Conservation (phyloP, 1,140 invertebrate genomes). For the Scylla paramamosain region DNA sequence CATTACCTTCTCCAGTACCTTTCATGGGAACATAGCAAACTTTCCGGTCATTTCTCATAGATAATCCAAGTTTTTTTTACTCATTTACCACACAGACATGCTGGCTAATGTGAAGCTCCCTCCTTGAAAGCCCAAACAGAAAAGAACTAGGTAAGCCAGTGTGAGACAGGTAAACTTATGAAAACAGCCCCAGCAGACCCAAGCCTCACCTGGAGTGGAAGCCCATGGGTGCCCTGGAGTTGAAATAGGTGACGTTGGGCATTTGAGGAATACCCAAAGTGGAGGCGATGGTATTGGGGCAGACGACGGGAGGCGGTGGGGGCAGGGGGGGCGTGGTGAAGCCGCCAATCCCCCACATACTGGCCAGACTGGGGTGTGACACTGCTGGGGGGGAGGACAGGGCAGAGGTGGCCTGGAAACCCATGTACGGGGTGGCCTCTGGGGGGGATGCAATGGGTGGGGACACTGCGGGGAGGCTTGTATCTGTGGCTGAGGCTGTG, state of each 20-base stretch:
- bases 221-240: slow-evolving; percentile 67
- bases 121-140: no score
- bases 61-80: no score
- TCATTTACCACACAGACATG: no score
- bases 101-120: no score
- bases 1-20: no score
- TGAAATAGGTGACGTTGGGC: slow-evolving; percentile 69
- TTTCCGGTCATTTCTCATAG: no score
- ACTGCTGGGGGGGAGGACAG: slow-evolving; percentile 58
- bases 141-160: no score
- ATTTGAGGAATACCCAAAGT: slow-evolving; percentile 67
- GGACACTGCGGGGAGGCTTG: neutral
- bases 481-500: neutral
- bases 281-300: slow-evolving; percentile 67
- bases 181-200: neutral
- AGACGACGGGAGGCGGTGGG: slow-evolving; percentile 57
- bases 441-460: slow-evolving; percentile 10
- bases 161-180: neutral
- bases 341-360: slow-evolving; percentile 67
- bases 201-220: slow-evolving; percentile 62
- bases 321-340: slow-evolving; percentile 67
- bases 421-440: slow-evolving; percentile 10
- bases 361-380: slow-evolving; percentile 59
- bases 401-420: slow-evolving; percentile 50
- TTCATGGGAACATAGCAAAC: no score